phyloP scores from a whole-genome alignment of 2,888 invertebrate species.

The Diplolepis rosae region DNA sequence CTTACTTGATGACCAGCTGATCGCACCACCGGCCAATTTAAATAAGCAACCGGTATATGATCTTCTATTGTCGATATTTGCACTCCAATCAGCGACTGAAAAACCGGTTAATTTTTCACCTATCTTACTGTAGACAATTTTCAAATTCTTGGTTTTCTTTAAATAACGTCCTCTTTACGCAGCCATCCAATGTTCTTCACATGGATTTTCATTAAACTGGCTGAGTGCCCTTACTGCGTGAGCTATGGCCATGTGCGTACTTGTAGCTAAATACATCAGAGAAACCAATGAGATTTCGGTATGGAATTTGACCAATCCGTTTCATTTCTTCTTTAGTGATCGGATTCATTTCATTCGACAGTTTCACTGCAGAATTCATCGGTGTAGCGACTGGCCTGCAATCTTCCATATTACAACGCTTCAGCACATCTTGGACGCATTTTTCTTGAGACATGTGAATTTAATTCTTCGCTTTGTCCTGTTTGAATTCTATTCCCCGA shows the following conservation, averaged over 20 bases:
- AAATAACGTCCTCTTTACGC: conserved; percentile 42
- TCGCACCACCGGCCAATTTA: conserved; percentile 32
- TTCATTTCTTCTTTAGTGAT: conserved; percentile 33
- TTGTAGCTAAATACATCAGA: conserved; percentile 45
- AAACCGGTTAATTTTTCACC: conserved; percentile 36
- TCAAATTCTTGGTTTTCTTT: conserved; percentile 43
- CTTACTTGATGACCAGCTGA: conserved; percentile 44
- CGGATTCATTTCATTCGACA: conserved; percentile 36
- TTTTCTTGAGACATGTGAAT: conserved; percentile 43
- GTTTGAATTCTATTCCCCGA: conserved; percentile 53
- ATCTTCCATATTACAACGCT: conserved; percentile 55
- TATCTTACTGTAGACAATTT: conserved; percentile 40
- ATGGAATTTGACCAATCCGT: conserved; percentile 37
- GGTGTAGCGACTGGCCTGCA: conserved; percentile 55
- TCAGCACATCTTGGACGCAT: conserved; percentile 52
- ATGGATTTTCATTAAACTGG: conserved; percentile 42
- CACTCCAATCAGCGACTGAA: conserved; percentile 52
- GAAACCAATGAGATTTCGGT: conserved; percentile 38
- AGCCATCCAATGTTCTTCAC: conserved; percentile 49
- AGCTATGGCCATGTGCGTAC: conserved; percentile 45
- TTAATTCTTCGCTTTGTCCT: not conserved
- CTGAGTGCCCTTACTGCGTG: conserved; percentile 42
- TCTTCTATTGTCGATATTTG: conserved; percentile 38
- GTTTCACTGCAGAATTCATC: conserved; percentile 36
- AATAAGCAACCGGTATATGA: conserved; percentile 50